These are phyloP conservation scores for Passer montanus DNA, from an alignment of 2,113 vertebrate genomes.

Conservation along the genomic window DNA sequence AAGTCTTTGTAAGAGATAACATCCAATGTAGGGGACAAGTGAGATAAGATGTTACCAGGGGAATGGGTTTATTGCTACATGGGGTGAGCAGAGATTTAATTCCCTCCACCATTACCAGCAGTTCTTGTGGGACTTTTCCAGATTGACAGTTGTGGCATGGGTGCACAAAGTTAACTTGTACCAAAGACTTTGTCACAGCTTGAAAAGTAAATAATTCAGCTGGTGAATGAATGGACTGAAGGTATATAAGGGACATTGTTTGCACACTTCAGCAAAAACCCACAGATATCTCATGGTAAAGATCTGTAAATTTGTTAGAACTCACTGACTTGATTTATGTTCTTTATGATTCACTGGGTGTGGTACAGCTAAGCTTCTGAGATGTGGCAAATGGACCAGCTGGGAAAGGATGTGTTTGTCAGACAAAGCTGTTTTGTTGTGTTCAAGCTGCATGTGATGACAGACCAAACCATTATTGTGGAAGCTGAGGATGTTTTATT, in stretches of 20 bases:
- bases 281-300: not conserved
- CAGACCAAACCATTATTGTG: not conserved
- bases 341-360: accelerated
- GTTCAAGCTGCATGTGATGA: not conserved
- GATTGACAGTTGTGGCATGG: not conserved
- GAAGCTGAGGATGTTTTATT: not conserved
- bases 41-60: not conserved
- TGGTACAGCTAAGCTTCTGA: not conserved
- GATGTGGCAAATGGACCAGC: not conserved
- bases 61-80: not conserved
- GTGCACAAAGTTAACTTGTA: not conserved
- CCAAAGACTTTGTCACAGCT: not conserved
- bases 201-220: not conserved
- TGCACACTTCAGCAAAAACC: not conserved
- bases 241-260: not conserved
- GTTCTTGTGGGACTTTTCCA: not conserved
- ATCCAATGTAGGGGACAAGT: not conserved
- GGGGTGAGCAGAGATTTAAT: not conserved
- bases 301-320: not conserved
- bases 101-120: not conserved
- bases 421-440: not conserved
- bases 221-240: not conserved
- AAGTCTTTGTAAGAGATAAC: not conserved
- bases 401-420: not conserved
- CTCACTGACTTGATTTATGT: not conserved